Evolutionary conservation across 2,888 invertebrate genomes (phyloP).

Genomic region (Volucella inanis): DNA sequence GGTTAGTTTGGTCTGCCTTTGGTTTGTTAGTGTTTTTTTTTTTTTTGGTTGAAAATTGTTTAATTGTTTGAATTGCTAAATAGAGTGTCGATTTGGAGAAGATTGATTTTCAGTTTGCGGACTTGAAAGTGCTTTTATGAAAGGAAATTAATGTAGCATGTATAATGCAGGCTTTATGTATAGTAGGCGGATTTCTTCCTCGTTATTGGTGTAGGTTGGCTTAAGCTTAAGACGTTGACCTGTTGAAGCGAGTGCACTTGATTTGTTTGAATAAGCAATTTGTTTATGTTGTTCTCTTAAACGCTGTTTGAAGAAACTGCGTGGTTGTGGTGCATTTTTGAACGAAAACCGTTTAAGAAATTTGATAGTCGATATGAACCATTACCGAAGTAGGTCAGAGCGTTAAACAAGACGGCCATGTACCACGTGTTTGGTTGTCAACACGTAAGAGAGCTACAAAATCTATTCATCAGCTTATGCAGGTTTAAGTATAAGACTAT

Average conservation of each 20-base stretch:
- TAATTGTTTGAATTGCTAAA: constrained; percentile 17
- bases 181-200: background rate
- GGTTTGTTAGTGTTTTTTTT: constrained; percentile 4
- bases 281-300: too few species aligned
- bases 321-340: too few species aligned
- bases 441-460: too few species aligned
- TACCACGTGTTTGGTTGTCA: too few species aligned
- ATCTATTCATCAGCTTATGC: too few species aligned
- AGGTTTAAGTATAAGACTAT: too few species aligned
- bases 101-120: constrained; percentile 33
- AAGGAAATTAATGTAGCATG: constrained; percentile 43
- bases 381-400: too few species aligned
- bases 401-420: too few species aligned
- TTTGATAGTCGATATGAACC: too few species aligned
- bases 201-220: background rate
- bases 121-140: constrained; percentile 20
- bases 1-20: constrained; percentile 7
- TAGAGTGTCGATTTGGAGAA: constrained; percentile 1
- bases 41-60: background rate
- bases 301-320: too few species aligned
- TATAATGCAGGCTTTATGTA: background rate
- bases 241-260: background rate
- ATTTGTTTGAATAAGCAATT: background rate
- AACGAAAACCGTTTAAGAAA: too few species aligned
- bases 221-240: constrained; percentile 15